Evolutionary conservation across 2,888 invertebrate species (phyloP).

Genomic region (Timema cristinae): DNA sequence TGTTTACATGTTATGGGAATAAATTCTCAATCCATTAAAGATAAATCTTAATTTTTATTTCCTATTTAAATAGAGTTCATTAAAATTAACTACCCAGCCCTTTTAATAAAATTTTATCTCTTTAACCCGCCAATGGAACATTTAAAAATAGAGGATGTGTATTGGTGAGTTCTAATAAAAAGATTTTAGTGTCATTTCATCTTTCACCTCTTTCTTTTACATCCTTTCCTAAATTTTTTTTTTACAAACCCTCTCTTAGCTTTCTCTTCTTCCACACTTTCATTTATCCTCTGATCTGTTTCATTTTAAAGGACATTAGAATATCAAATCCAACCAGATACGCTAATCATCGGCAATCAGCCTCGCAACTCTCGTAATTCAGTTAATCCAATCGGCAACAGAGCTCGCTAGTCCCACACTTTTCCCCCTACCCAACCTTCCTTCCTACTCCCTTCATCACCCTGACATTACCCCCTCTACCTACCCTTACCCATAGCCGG

Average conservation of each 20-base stretch:
- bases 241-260: background rate
- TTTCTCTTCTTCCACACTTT: background rate
- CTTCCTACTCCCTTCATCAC: too few relatives aligned
- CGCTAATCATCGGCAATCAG: slow-evolving; percentile 26
- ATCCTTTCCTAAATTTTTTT: background rate
- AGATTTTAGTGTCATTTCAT: too few relatives aligned
- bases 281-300: slow-evolving; percentile 20
- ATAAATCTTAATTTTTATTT: too few relatives aligned
- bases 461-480: too few relatives aligned
- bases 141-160: background rate
- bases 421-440: too few relatives aligned
- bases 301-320: slow-evolving; percentile 25
- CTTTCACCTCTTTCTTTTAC: background rate
- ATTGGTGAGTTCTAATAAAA: background rate
- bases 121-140: background rate
- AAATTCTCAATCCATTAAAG: too few relatives aligned
- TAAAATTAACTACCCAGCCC: too few relatives aligned
- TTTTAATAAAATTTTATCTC: too few relatives aligned
- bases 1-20: too few relatives aligned
- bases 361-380: slow-evolving; percentile 17
- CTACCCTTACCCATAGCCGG: background rate
- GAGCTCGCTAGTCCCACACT: too few relatives aligned
- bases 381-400: slow-evolving; percentile 21
- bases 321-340: slow-evolving; percentile 19
- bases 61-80: too few relatives aligned